phyloP scores from a whole-genome alignment of 2,797 vertebrate genomes.

The Lacerta agilis region DNA sequence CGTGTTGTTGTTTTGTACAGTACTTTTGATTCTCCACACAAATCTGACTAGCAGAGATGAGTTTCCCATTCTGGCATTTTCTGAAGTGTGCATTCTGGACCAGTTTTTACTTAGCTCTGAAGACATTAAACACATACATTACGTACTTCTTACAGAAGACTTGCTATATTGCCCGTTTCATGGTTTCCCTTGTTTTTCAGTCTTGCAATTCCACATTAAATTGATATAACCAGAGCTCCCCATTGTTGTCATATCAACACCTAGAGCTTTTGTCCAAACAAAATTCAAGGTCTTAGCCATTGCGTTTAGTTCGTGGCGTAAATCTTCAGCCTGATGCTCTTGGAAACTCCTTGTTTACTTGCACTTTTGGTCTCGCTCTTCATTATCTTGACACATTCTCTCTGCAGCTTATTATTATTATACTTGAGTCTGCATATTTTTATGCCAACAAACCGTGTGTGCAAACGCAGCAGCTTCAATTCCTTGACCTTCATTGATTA shows the following conservation, averaged over 20 bases:
- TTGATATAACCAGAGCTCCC: neutral
- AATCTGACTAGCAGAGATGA: neutral
- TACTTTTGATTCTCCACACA: neutral
- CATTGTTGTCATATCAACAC: neutral
- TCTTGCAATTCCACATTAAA: neutral
- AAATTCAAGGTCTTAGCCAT: neutral
- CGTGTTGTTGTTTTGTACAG: neutral
- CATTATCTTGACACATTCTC: conserved; percentile 33
- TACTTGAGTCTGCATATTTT: conserved; percentile 46
- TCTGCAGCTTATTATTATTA: conserved; percentile 19
- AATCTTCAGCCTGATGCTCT: conserved; percentile 19
- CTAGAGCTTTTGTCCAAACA: neutral
- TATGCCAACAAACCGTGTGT: neutral
- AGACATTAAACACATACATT: neutral
- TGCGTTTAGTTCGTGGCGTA: neutral
- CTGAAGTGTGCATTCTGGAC: neutral
- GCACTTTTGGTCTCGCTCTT: conserved; percentile 33
- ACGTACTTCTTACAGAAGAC: neutral
- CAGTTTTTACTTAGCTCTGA: neutral
- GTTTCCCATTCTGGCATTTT: neutral
- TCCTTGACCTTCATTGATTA: conserved; percentile 35
- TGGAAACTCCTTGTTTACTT: conserved; percentile 46
- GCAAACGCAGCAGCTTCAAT: conserved; percentile 19
- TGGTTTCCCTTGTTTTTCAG: neutral
- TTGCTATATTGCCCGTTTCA: neutral